A percentile compares a stretch with the other conserved stretches of the same genome.
These are phyloP conservation scores for human (Homo sapiens) DNA, from an alignment of 2,113 vertebrate species.

Conservation along the genomic window DNA sequence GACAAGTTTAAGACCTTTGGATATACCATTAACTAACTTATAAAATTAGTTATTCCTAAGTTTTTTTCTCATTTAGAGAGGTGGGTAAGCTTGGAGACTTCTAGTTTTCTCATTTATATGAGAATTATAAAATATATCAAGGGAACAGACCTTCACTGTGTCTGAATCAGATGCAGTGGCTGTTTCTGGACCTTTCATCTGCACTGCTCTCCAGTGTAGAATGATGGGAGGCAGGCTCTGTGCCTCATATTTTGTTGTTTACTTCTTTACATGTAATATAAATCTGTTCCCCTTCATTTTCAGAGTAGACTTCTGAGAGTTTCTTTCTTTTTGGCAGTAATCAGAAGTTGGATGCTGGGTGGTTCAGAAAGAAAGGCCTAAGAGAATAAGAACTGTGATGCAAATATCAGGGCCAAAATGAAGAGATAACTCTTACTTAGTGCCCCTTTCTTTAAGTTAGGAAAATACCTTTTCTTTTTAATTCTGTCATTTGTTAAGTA, in stretches of 20 bases:
- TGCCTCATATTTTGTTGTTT: background rate
- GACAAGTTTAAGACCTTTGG: background rate
- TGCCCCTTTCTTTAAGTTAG: background rate
- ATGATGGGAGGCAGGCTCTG: background rate
- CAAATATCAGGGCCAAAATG: background rate
- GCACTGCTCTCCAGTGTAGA: background rate
- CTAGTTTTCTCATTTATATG: slow-evolving; percentile 28
- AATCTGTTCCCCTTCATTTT: background rate
- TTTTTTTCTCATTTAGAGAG: background rate
- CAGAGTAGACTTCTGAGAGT: background rate
- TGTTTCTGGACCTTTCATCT: background rate
- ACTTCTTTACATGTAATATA: background rate
- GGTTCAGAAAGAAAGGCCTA: background rate
- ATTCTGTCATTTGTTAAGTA: slow-evolving; percentile 14
- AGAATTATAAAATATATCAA: background rate
- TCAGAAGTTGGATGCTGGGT: background rate
- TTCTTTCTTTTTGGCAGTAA: background rate
- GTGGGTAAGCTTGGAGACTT: background rate
- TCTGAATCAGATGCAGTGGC: background rate
- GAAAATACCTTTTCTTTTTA: background rate
- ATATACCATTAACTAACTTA: slow-evolving; percentile 15
- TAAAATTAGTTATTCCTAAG: background rate
- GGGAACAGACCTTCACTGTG: background rate
- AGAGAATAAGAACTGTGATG: background rate
- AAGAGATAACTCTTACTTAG: background rate